phyloP scores from a whole-genome alignment of 1,140 invertebrate genomes.

The Anthonomus grandis region DNA sequence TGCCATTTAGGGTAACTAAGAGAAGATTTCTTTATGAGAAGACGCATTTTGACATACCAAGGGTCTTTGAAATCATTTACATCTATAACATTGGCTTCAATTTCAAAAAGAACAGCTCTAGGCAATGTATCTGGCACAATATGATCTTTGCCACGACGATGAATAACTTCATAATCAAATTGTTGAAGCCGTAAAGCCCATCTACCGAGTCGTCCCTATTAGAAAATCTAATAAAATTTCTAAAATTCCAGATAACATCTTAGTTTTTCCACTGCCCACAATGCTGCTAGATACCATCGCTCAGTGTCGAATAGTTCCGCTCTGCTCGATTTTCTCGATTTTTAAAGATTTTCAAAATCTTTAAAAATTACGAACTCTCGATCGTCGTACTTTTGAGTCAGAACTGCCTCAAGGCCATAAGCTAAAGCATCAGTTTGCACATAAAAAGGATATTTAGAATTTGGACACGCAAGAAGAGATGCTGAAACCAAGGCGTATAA shows the following conservation, averaged over 20 bases:
- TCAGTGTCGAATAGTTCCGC: conserved; percentile 47
- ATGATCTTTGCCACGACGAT: conserved; percentile 46
- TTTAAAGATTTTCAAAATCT: conserved; percentile 40
- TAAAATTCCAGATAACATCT: conserved; percentile 36
- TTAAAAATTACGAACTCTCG: conserved; percentile 32
- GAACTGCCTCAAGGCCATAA: conserved; percentile 27
- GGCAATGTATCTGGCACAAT: conserved; percentile 32
- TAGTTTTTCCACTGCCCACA: conserved; percentile 46
- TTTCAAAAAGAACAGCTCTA: conserved; percentile 8
- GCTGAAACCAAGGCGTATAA: conserved; percentile 31
- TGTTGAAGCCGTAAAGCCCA: conserved; percentile 44
- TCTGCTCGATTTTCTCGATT: no score
- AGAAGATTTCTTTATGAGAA: background rate
- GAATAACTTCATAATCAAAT: conserved; percentile 29
- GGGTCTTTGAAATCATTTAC: background rate
- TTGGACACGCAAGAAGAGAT: conserved; percentile 31
- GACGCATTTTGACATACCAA: conserved; percentile 14
- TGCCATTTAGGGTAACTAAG: conserved; percentile 10
- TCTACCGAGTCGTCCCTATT: conserved; percentile 26
- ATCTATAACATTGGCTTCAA: background rate
- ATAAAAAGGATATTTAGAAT: conserved; percentile 28
- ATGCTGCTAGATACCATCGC: conserved; percentile 48
- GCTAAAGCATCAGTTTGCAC: conserved; percentile 31
- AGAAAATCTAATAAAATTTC: conserved; percentile 23
- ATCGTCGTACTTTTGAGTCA: conserved; percentile 28